These are phyloP conservation scores for Phymanthus crucifer DNA, from an alignment of 92 coral and sea anemone genomes.

Conservation along the genomic window DNA sequence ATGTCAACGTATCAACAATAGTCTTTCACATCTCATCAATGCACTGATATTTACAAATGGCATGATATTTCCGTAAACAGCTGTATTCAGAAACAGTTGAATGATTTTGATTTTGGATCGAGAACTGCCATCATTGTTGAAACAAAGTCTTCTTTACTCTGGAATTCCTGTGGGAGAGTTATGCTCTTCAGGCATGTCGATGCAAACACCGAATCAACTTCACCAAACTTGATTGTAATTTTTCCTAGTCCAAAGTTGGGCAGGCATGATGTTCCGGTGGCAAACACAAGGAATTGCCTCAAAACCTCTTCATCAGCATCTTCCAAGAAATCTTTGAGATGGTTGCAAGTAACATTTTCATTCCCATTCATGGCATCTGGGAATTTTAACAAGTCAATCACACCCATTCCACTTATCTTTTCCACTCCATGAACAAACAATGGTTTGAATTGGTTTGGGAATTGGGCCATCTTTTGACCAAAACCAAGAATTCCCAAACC, in stretches of 20 bases:
- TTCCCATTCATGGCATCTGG: constrained; percentile 45
- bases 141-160: constrained; percentile 40
- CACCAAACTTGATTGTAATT: constrained; percentile 58
- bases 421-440: constrained; percentile 52
- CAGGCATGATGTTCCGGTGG: constrained; percentile 59
- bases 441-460: constrained; percentile 48
- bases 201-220: constrained; percentile 56
- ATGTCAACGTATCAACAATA: not conserved
- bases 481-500: constrained; percentile 51
- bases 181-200: constrained; percentile 55
- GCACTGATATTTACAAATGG: not conserved
- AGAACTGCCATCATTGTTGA: constrained; percentile 42
- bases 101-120: constrained; percentile 45
- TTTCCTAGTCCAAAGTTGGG: constrained; percentile 60
- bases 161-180: constrained; percentile 54
- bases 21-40: not conserved
- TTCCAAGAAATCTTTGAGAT: constrained; percentile 33
- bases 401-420: constrained; percentile 34
- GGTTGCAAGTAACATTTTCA: constrained; percentile 28
- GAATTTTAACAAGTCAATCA: constrained; percentile 38
- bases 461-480: constrained; percentile 44
- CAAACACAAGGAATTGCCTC: constrained; percentile 39
- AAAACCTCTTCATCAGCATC: constrained; percentile 37
- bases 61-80: not conserved
- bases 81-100: constrained; percentile 35